Percentiles rank a stretch among this genome's conserved stretches.
These are phyloP conservation scores for Homalodisca vitripennis DNA, from an alignment of 1,140 invertebrate genomes.

Conservation along the genomic window DNA sequence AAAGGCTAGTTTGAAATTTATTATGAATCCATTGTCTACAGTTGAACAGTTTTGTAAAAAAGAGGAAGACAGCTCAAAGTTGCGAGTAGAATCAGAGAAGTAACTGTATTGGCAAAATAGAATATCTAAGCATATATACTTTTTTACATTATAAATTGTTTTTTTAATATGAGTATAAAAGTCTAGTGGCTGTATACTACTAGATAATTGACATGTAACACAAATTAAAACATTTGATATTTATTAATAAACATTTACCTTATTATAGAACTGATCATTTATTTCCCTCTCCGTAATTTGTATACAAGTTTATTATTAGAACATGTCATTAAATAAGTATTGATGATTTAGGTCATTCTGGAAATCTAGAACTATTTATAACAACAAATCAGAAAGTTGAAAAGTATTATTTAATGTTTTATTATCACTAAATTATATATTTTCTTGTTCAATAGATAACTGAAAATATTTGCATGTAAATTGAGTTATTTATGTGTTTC, in stretches of 20 bases:
- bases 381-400: no score
- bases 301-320: no score
- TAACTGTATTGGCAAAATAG: background rate
- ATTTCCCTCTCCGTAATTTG: no score
- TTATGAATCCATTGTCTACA: background rate
- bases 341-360: no score
- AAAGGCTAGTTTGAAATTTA: background rate
- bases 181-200: background rate
- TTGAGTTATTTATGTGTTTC: no score
- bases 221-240: slow-evolving; percentile 15
- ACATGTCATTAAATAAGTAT: no score
- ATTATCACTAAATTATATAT: no score
- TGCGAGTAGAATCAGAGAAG: background rate
- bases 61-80: background rate
- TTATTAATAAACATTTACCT: slow-evolving; percentile 24
- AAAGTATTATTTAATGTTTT: no score
- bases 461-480: no score
- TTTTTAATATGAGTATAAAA: background rate
- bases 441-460: no score
- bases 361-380: no score
- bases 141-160: background rate
- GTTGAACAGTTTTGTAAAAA: background rate
- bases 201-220: slow-evolving; percentile 12
- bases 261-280: no score
- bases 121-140: background rate